Conservation (phyloP, 2,113 vertebrate species). For the Notiomystis cincta region DNA sequence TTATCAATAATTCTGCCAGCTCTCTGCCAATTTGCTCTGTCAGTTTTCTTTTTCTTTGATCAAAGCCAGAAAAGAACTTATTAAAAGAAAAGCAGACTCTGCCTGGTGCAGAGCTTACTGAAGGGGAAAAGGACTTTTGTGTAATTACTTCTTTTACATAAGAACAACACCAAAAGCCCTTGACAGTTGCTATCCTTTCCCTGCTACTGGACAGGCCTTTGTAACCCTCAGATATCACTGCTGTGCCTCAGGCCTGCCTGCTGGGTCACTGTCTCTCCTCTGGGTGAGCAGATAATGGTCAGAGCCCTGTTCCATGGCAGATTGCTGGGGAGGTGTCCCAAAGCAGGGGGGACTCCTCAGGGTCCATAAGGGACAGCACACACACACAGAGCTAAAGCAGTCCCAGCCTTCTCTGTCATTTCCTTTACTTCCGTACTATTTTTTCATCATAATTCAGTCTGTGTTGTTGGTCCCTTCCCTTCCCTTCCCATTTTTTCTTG, state of each 20-base stretch:
- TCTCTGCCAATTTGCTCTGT: neutral
- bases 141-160: neutral
- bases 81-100: neutral
- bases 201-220: no score
- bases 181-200: neutral
- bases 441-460: neutral
- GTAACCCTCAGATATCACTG: accelerated
- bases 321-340: neutral
- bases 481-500: neutral
- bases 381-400: neutral
- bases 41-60: neutral
- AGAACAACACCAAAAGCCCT: neutral
- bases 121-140: neutral
- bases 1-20: neutral
- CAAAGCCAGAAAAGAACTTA: neutral
- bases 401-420: neutral
- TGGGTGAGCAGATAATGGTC: neutral
- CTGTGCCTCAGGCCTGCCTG: neutral
- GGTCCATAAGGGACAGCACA: accelerated
- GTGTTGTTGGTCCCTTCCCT: no score
- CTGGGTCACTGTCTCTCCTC: neutral
- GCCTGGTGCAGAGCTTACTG: neutral
- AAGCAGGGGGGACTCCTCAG: neutral
- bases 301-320: neutral
- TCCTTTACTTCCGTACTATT: neutral